Conservation (phyloP, 1,140 invertebrate species). For the Macrobrachium nipponense region DNA sequence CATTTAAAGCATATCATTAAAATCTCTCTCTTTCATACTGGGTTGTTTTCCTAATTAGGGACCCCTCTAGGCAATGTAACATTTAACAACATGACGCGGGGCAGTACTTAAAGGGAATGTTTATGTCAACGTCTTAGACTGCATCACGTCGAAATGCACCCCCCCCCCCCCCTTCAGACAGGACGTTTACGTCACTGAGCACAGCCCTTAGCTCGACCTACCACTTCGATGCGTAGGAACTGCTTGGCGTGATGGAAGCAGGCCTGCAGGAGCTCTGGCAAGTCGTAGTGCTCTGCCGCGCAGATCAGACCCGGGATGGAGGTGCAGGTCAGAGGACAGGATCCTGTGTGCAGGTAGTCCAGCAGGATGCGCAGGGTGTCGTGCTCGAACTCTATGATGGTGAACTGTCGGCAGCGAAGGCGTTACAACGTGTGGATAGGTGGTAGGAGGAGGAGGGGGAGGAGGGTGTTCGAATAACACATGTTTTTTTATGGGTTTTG, state of each 20-base stretch:
- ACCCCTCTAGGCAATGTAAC: too few relatives aligned
- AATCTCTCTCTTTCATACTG: too few relatives aligned
- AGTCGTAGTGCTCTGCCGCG: constrained; percentile 93
- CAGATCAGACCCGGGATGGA: constrained; percentile 93
- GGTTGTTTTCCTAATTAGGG: too few relatives aligned
- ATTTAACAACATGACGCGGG: too few relatives aligned
- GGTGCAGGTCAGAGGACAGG: constrained; percentile 89
- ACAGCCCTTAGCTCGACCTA: too few relatives aligned
- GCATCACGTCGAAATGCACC: too few relatives aligned
- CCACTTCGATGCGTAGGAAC: constrained; percentile 90
- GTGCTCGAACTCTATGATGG: constrained; percentile 94
- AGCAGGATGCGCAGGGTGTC: constrained; percentile 91
- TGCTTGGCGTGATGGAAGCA: constrained; percentile 96
- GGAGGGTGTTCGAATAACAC: background rate
- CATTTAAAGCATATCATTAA: too few relatives aligned
- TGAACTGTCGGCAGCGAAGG: constrained; percentile 76
- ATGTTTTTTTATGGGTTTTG: background rate
- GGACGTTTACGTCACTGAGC: too few relatives aligned
- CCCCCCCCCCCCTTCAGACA: too few relatives aligned
- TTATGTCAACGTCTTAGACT: too few relatives aligned
- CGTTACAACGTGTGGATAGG: constrained; percentile 22
- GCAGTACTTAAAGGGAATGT: too few relatives aligned
- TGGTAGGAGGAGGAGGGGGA: too few relatives aligned
- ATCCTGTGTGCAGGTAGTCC: constrained; percentile 92
- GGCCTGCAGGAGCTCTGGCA: constrained; percentile 91